Evolutionary conservation across 35 echinoderm and acorn worm genomes (phyloP).

Genomic region (Apostichopus californicus): DNA sequence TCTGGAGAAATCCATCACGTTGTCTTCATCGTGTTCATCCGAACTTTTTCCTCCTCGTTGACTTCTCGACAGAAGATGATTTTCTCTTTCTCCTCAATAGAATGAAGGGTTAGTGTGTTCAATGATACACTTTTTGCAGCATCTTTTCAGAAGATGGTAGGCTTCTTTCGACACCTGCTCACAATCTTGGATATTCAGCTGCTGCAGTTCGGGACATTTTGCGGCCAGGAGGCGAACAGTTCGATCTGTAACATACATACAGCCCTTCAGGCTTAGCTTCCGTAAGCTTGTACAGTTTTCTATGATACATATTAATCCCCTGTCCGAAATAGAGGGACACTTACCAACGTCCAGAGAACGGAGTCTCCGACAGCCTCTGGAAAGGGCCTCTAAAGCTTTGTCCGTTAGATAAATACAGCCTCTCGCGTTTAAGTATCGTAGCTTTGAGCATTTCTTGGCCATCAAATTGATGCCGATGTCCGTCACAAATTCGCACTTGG

Average conservation of each 20-base stretch:
- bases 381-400: slow-evolving; percentile 83
- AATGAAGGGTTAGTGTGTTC: slow-evolving; percentile 99
- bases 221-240: slow-evolving; percentile 71
- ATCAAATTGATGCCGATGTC: slow-evolving; percentile 88
- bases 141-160: slow-evolving; percentile 79
- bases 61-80: not conserved
- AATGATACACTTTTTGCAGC: slow-evolving; percentile 95
- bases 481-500: slow-evolving; percentile 95
- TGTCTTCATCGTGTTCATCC: too few relatives aligned
- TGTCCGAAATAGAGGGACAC: slow-evolving; percentile 78
- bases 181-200: slow-evolving; percentile 98
- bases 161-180: slow-evolving; percentile 74
- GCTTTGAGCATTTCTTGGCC: slow-evolving; percentile 80
- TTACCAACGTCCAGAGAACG: slow-evolving; percentile 95
- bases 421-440: slow-evolving; percentile 87
- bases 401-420: slow-evolving; percentile 89
- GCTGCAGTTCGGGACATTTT: slow-evolving; percentile 91
- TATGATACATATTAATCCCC: slow-evolving; percentile 71
- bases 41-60: too few relatives aligned
- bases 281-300: slow-evolving; percentile 81
- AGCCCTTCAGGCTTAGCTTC: slow-evolving; percentile 87
- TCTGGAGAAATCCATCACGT: too few relatives aligned
- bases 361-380: slow-evolving; percentile 82
- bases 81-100: slow-evolving; percentile 49
- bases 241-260: slow-evolving; percentile 73